These are phyloP conservation scores for Rhogogaster chlorosoma DNA, from an alignment of 2,888 invertebrate species.

Conservation along the genomic window DNA sequence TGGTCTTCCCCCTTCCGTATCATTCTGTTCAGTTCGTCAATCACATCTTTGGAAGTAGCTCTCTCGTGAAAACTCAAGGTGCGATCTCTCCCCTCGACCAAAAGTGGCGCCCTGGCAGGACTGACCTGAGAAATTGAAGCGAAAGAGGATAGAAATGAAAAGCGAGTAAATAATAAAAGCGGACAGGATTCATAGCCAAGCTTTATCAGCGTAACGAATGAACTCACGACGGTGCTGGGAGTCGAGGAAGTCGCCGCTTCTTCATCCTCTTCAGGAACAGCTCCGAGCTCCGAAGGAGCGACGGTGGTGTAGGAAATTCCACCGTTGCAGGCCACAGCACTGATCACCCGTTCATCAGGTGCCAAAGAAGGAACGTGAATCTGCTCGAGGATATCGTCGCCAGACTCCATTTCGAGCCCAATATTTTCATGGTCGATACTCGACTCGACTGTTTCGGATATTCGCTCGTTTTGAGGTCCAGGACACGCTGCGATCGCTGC, in stretches of 20 bases:
- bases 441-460: slow-evolving; percentile 49
- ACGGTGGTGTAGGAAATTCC: slow-evolving; percentile 67
- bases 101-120: slow-evolving; percentile 70
- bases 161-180: too few relatives aligned
- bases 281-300: slow-evolving; percentile 77
- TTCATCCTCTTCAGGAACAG: slow-evolving; percentile 84
- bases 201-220: neutral
- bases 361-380: slow-evolving; percentile 77
- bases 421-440: slow-evolving; percentile 55
- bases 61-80: slow-evolving; percentile 86
- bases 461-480: slow-evolving; percentile 38
- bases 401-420: slow-evolving; percentile 62
- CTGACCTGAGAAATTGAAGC: slow-evolving; percentile 66
- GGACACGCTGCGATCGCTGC: slow-evolving; percentile 40
- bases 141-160: neutral
- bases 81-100: slow-evolving; percentile 77
- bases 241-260: slow-evolving; percentile 83
- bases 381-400: slow-evolving; percentile 70
- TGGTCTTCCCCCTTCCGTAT: slow-evolving; percentile 81
- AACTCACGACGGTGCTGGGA: slow-evolving; percentile 85
- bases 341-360: slow-evolving; percentile 74
- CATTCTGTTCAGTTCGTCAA: slow-evolving; percentile 86
- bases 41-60: slow-evolving; percentile 88
- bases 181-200: neutral
- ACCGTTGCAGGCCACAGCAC: slow-evolving; percentile 67